These are phyloP conservation scores for Masnerella sp. DNA, from an alignment of 2,888 invertebrate species.

Conservation along the genomic window DNA sequence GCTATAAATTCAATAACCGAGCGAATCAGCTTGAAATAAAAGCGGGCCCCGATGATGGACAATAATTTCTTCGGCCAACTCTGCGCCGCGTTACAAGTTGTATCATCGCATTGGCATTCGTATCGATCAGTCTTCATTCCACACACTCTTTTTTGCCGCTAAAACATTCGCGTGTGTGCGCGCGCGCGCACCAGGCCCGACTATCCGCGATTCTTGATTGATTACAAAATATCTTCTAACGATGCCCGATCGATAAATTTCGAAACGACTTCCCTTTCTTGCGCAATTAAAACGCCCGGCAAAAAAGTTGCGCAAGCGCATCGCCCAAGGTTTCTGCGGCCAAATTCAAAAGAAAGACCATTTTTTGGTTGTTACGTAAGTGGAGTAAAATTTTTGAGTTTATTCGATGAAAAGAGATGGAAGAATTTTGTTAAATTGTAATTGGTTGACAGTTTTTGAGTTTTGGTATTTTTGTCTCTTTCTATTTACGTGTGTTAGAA, in stretches of 20 bases:
- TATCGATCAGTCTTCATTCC: conserved; percentile 47
- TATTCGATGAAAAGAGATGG: too few species aligned
- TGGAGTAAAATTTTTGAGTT: not conserved
- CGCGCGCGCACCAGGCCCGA: conserved; percentile 3
- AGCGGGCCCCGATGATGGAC: not conserved
- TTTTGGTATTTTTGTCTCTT: too few species aligned
- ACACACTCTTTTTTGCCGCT: conserved; percentile 2
- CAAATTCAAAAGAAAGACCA: too few species aligned
- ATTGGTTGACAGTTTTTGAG: too few species aligned
- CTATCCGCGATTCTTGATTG: conserved; percentile 38
- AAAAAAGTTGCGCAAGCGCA: conserved; percentile 3
- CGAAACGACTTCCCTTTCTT: conserved; percentile 22
- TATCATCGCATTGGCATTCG: conserved; percentile 44
- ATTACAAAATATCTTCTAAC: conserved; percentile 44
- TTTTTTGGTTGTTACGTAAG: not conserved
- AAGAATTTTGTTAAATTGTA: too few species aligned
- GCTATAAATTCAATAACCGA: conserved; percentile 11
- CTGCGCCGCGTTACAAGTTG: conserved; percentile 28
- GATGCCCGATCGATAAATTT: conserved; percentile 25
- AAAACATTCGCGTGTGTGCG: conserved; percentile 13
- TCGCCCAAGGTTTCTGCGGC: too few species aligned
- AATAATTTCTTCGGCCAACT: conserved; percentile 14
- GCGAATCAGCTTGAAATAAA: conserved; percentile 14
- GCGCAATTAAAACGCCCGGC: not conserved
- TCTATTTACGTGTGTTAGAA: too few species aligned